Evolutionary conservation across 2,797 vertebrate genomes (phyloP).

Genomic region (Acrocephalus scirpaceus): DNA sequence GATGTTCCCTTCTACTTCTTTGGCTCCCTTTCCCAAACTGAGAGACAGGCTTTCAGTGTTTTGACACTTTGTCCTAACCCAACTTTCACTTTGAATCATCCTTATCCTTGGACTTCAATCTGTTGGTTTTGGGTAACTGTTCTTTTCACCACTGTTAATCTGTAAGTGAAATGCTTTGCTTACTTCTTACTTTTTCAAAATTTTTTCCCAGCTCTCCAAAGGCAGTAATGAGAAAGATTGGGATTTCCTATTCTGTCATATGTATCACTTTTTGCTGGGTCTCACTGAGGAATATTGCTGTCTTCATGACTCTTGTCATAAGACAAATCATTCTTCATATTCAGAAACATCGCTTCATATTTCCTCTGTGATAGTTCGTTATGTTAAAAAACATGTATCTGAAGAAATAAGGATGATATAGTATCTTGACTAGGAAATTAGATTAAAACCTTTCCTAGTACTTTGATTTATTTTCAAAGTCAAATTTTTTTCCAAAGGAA

Average conservation of each 20-base stretch:
- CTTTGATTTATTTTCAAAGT: neutral
- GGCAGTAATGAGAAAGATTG: neutral
- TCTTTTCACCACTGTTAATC: neutral
- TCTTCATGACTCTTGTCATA: neutral
- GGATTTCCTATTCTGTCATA: neutral
- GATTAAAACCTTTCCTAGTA: neutral
- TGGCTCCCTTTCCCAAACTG: neutral
- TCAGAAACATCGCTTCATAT: fast-evolving
- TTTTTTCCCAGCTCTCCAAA: neutral
- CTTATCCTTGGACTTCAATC: neutral
- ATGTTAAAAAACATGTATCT: neutral
- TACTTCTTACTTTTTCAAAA: neutral
- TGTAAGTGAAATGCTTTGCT: neutral
- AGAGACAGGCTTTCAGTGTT: neutral
- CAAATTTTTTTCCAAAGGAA: neutral
- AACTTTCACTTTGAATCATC: neutral
- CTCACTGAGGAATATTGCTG: neutral
- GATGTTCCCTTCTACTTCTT: neutral
- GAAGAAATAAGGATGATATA: neutral
- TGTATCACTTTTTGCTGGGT: neutral
- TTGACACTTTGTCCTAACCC: fast-evolving
- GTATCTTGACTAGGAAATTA: neutral
- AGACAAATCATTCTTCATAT: neutral
- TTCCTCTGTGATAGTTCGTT: neutral
- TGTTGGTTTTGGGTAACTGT: neutral